A percentile compares a stretch with the other conserved stretches of the same genome.
Conservation (phyloP, 2,797 vertebrate genomes). For the Enteromius treurensis region DNA sequence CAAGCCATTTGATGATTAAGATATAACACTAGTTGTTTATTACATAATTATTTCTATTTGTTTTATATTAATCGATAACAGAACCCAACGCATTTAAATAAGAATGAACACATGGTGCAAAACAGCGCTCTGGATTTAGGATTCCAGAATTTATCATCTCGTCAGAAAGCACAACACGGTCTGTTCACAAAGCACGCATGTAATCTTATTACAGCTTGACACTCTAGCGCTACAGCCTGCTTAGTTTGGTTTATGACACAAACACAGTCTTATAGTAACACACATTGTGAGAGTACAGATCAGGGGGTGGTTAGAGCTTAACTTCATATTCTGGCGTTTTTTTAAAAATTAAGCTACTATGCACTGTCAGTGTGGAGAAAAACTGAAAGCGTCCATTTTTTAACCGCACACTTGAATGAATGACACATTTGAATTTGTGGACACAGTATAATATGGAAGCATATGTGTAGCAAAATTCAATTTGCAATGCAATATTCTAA, state of each 20-base stretch:
- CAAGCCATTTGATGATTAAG: neutral
- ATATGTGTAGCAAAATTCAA: no score
- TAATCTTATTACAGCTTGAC: conserved; percentile 52
- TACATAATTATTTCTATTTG: neutral
- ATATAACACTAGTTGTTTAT: neutral
- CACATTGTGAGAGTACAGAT: conserved; percentile 1
- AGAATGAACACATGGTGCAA: neutral
- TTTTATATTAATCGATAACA: neutral
- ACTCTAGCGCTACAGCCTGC: conserved; percentile 30
- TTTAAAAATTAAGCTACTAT: neutral
- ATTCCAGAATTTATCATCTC: conserved; percentile 27
- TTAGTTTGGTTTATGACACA: conserved; percentile 43
- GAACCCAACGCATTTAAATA: neutral
- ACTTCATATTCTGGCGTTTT: neutral
- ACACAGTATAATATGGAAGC: no score
- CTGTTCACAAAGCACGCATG: conserved; percentile 45
- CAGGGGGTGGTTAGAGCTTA: conserved; percentile 2
- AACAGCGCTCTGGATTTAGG: conserved; percentile 16
- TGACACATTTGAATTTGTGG: neutral
- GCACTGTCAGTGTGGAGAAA: neutral
- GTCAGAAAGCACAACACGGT: conserved; percentile 30
- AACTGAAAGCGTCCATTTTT: neutral
- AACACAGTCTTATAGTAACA: conserved; percentile 29
- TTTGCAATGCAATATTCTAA: no score
- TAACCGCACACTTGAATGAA: no score